Percentiles rank a stretch among this genome's conserved stretches.
These are phyloP conservation scores for Meandrusa payeni DNA, from an alignment of 2,888 invertebrate species.

Conservation along the genomic window DNA sequence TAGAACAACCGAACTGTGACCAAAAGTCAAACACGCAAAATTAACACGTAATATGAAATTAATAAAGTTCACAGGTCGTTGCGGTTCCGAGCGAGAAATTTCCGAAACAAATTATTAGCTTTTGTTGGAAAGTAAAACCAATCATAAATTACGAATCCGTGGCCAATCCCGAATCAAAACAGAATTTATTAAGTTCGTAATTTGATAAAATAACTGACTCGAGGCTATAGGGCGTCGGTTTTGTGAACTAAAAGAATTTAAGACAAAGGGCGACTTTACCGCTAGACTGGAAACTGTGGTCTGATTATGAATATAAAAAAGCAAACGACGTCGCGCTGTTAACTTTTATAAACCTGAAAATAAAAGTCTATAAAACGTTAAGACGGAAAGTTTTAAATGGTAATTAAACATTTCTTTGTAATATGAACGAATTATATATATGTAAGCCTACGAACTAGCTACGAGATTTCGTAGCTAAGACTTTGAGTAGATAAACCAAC, in stretches of 20 bases:
- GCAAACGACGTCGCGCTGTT: slow-evolving; percentile 13
- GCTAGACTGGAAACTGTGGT: slow-evolving; percentile 19
- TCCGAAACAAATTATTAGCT: slow-evolving; percentile 56
- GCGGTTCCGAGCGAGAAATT: slow-evolving; percentile 45
- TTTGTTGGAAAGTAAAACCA: slow-evolving; percentile 59
- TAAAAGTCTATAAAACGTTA: slow-evolving; percentile 16
- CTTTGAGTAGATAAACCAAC: no score
- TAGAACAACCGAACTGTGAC: slow-evolving; percentile 25
- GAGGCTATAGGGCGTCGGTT: slow-evolving; percentile 30
- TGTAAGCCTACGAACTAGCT: no score
- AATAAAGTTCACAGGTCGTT: slow-evolving; percentile 46
- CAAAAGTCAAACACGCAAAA: slow-evolving; percentile 41
- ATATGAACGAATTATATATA: no score
- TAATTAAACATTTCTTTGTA: not conserved
- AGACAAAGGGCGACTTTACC: slow-evolving; percentile 26
- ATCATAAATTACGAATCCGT: slow-evolving; percentile 63
- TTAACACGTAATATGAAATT: slow-evolving; percentile 48
- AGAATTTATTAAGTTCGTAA: slow-evolving; percentile 56
- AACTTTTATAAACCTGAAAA: slow-evolving; percentile 14
- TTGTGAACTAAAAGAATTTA: slow-evolving; percentile 30
- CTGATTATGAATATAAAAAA: slow-evolving; percentile 25
- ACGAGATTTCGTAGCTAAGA: no score
- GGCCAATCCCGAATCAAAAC: slow-evolving; percentile 54
- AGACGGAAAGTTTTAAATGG: slow-evolving; percentile 1
- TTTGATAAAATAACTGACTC: slow-evolving; percentile 48